Evolutionary conservation across 2,888 invertebrate species (phyloP), one percentile per base, ranked within the genome.

Genomic region (Spodoptera littoralis): DNA sequence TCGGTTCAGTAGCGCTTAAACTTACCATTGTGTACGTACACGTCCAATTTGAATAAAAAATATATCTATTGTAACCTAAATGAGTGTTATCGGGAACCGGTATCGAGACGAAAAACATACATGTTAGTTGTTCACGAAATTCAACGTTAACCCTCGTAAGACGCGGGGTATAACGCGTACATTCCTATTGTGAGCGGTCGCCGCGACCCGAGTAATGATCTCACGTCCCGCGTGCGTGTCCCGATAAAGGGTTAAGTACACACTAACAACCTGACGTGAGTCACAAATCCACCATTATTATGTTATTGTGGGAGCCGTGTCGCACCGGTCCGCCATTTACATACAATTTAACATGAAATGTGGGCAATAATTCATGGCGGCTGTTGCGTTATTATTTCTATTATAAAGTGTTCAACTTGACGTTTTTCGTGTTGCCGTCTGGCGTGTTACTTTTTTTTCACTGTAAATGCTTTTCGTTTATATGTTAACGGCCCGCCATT

Each of bases 281-380:
- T 93, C 91, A 94, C 94, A 93, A 94, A 93, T 93, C 93, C 90
- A 89, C 92, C 91, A 93, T 94, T 94, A 94, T 94, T 93, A 93
- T 94, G 94, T 94, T 94, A 93, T 94, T 94, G 94, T 93, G 92
- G 93, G 91, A 92, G 92, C 93, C 91, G 85, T 90, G 92, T 91
- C 92, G 90, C 82, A 85, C 89, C 86, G 90, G 89, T 88, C 88
- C 87, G 88, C 81, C 91, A 94, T 94, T 94, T 93, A 94, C 94
- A 94, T 94, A 94, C 92, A 92, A 92, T 93, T 94, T 93, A 93
- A 93, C 93, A 92, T 92, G 91, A 94, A 94, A 93, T 92, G 93
- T 92, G 91, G 90, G 88, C 92, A 93, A 93, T 93, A 93, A 92
- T 88, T 94, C 92, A 93, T 85, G 84, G 84, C 89, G 86, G 88